These are phyloP conservation scores for Callinectes sapidus DNA, from an alignment of 2,888 invertebrate species.

Conservation along the genomic window DNA sequence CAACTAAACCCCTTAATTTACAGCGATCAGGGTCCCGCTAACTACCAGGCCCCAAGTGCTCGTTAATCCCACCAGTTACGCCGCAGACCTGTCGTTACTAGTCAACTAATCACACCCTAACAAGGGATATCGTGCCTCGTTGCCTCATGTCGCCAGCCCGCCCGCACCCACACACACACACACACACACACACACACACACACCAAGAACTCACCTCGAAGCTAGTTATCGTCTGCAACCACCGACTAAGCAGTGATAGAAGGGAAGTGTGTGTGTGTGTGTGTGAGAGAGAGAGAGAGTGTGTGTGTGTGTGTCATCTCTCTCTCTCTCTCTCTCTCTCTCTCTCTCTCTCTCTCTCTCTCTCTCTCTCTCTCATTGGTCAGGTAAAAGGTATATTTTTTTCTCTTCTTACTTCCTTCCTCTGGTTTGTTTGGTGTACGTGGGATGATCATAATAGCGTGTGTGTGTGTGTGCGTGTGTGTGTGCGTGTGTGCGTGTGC, in stretches of 20 bases:
- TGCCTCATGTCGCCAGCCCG: constrained; percentile 32
- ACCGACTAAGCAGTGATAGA: constrained; percentile 12
- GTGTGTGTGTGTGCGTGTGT: constrained; percentile 27
- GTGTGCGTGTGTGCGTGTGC: constrained; percentile 7
- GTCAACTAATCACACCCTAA: constrained; percentile 52
- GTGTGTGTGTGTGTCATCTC: constrained; percentile 1
- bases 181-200: too few species aligned
- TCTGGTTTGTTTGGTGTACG: neutral
- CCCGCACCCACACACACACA: neutral
- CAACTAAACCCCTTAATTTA: constrained; percentile 41
- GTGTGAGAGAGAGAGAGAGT: neutral
- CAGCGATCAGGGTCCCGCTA: constrained; percentile 48
- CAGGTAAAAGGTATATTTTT: neutral
- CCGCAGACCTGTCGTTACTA: constrained; percentile 53
- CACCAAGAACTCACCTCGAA: neutral
- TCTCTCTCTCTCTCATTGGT: neutral
- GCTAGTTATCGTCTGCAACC: constrained; percentile 16
- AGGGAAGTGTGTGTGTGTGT: neutral
- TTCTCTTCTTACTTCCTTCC: neutral
- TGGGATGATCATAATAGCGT: neutral
- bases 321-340: neutral
- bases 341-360: neutral
- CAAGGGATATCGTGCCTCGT: constrained; percentile 41
- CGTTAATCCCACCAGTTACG: constrained; percentile 48
- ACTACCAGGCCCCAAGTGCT: constrained; percentile 39